A percentile compares a stretch with the other conserved stretches of the same genome.
phyloP scores from a whole-genome alignment of 2,797 vertebrate species.

The Paguma larvata region DNA sequence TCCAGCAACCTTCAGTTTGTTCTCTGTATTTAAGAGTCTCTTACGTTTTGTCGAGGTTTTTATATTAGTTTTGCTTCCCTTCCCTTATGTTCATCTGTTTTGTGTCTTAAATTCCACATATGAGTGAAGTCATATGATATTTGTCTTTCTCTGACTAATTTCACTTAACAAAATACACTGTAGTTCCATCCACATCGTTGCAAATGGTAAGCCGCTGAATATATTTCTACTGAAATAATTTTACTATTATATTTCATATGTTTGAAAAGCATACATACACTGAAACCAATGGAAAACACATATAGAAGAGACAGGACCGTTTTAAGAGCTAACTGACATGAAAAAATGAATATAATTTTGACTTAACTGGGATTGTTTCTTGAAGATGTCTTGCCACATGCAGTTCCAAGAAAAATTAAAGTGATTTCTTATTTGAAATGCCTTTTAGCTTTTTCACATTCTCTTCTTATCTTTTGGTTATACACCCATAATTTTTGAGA shows the following conservation, averaged over 20 bases:
- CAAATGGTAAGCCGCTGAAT: not conserved
- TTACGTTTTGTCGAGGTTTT: no score
- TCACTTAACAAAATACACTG: no score
- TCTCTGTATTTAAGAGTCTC: no score
- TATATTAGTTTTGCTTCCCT: no score
- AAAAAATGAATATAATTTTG: slow-evolving; percentile 22
- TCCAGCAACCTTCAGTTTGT: no score
- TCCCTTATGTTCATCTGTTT: no score
- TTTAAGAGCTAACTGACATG: not conserved
- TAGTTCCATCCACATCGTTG: no score
- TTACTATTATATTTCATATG: not conserved
- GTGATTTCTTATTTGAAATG: slow-evolving; percentile 27
- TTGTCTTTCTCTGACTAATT: no score
- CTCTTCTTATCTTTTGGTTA: not conserved
- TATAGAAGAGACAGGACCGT: not conserved
- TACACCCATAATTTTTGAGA: not conserved
- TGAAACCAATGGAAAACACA: slow-evolving; percentile 27
- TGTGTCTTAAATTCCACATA: no score
- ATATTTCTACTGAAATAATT: slow-evolving; percentile 15
- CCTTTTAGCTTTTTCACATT: not conserved
- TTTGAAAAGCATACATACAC: not conserved
- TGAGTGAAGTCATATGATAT: no score
- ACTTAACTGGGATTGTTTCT: not conserved
- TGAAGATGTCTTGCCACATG: not conserved
- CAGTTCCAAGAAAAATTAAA: not conserved